phyloP scores from a whole-genome alignment of 1,140 invertebrate genomes.

The Reticulitermes speratus region DNA sequence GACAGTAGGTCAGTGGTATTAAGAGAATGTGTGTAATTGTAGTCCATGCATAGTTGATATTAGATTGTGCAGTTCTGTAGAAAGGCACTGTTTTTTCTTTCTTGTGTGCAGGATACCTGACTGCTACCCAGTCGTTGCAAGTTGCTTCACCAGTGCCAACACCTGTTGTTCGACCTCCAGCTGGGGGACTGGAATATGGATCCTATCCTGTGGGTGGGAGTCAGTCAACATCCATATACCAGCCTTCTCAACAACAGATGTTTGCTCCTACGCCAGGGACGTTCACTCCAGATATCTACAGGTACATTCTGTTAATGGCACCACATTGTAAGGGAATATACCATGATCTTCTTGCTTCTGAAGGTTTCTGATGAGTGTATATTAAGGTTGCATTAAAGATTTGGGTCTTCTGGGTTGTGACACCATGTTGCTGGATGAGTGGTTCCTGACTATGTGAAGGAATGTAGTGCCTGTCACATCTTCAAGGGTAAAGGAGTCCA shows the following conservation, averaged over 20 bases:
- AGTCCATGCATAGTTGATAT: neutral
- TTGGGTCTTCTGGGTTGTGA: too few species aligned
- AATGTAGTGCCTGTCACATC: too few species aligned
- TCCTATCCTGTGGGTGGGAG: neutral
- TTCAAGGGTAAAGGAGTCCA: too few species aligned
- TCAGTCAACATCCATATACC: slow-evolving; percentile 34
- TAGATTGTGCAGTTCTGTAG: neutral
- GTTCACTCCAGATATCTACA: slow-evolving; percentile 44
- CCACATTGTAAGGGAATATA: too few species aligned
- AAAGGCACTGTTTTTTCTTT: neutral
- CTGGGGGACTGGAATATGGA: slow-evolving; percentile 31
- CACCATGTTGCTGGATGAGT: too few species aligned
- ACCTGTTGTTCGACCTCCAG: slow-evolving; percentile 21
- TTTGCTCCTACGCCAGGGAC: slow-evolving; percentile 40
- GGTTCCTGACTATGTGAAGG: too few species aligned
- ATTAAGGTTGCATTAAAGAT: too few species aligned
- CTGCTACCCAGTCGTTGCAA: slow-evolving; percentile 24
- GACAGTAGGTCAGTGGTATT: neutral
- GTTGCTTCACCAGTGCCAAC: slow-evolving; percentile 32
- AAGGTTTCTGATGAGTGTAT: too few species aligned
- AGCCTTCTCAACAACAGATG: slow-evolving; percentile 39
- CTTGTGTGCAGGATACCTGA: slow-evolving; percentile 22
- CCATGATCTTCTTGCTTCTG: too few species aligned
- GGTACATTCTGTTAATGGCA: slow-evolving; percentile 27
- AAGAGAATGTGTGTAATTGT: slow-evolving; percentile 27